Evolutionary conservation across 1,140 invertebrate species (phyloP).

Genomic region (Cydia pomonella): DNA sequence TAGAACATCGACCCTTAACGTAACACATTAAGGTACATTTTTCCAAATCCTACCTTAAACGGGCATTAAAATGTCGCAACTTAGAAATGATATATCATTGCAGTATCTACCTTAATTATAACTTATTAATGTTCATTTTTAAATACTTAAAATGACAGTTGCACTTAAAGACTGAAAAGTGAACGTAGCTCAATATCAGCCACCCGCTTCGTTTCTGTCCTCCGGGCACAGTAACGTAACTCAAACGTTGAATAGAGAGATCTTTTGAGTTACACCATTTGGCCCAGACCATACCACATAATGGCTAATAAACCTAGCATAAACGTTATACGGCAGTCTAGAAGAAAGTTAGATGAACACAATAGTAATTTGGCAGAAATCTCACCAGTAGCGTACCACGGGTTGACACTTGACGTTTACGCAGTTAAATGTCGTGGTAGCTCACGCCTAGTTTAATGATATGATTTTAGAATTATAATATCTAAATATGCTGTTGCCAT

Average conservation of each 20-base stretch:
- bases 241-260: conserved; percentile 4
- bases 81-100: too few species aligned
- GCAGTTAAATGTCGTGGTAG: too few species aligned
- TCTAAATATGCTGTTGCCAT: too few species aligned
- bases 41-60: not conserved
- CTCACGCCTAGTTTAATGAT: too few species aligned
- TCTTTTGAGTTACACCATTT: conserved; percentile 9
- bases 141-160: too few species aligned
- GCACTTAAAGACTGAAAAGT: too few species aligned
- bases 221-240: not conserved
- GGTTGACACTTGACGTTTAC: too few species aligned
- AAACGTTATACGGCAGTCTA: not conserved
- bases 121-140: too few species aligned
- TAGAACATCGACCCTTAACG: not conserved
- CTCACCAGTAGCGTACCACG: too few species aligned
- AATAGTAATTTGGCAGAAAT: too few species aligned
- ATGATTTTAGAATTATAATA: not conserved
- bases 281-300: not conserved
- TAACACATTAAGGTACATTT: not conserved
- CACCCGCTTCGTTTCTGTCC: not conserved
- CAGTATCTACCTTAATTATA: too few species aligned
- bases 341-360: not conserved
- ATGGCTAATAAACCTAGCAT: not conserved
- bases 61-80: too few species aligned
- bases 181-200: not conserved